Base-by-base conservation (phyloP, 2,113 vertebrate species). In the Ondatra zibethicus region DNA sequence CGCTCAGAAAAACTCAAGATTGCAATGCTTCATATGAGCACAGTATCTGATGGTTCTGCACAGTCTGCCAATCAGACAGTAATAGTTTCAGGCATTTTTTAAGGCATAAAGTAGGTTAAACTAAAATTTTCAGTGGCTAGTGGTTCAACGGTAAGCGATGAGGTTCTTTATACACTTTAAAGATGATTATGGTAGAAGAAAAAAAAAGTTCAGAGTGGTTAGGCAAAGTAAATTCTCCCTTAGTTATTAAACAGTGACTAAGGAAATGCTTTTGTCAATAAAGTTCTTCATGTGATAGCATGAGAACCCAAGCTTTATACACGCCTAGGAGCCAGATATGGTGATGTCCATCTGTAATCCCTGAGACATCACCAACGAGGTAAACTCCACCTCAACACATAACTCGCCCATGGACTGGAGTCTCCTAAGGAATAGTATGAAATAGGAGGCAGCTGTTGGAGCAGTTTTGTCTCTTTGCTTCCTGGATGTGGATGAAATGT, bases 51-150 rank as follows among this genome's bases (percentile, higher is more conserved):
- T 65, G 36, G 25, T 61, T 7, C 76, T 55, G 5, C 12, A 61
- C 25, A 29, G 1, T 76, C 6, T 73, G 23, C 63, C 73, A 77
- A 52, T 76, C 19, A 47, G 17, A 65, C 23, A 25, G 84, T 0
- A 92, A 23, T 13, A 90, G 65, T 58, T 66, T 84, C 42, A 95
- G 2, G 1, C 14, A 39, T 58, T 92, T 21, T 27, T 89, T 61
- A 36, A 92, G 84, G 63, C 63, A 88, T 7, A 94, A 33, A 90
- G 80, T 68, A 88, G 95, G 78, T 47, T 55, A 11, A 68, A n/a
- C 47, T 61, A 86, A 61, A 94, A 96, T 65, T 39, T 66, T 0
- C 45, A 42, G 36, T 52, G 6, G 17, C 23, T 76, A 55, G 75
- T 76, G 33, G 16, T 13, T 52, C 50, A 50, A 88, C 61, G 25